Conservation (phyloP, 2,888 invertebrate genomes). For the Pterostichus madidus region DNA sequence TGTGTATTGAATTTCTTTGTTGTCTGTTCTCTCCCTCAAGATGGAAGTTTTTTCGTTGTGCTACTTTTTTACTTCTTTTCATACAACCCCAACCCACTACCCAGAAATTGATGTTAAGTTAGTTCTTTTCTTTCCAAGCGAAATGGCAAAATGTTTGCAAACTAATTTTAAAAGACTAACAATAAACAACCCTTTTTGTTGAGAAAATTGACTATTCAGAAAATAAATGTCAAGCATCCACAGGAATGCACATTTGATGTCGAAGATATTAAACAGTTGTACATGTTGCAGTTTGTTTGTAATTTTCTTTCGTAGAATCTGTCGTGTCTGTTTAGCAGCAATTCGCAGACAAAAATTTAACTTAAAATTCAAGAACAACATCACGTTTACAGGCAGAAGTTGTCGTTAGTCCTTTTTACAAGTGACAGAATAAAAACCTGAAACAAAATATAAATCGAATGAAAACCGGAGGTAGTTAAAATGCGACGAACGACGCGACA, state of each 20-base stretch:
- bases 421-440: slow-evolving; percentile 59
- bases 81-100: not conserved
- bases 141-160: slow-evolving; percentile 33
- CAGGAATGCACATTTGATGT: slow-evolving; percentile 9
- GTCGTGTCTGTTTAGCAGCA: slow-evolving; percentile 48
- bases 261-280: not conserved
- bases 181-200: slow-evolving; percentile 2
- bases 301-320: slow-evolving; percentile 22
- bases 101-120: slow-evolving; percentile 17
- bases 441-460: slow-evolving; percentile 62
- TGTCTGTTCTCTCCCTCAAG: slow-evolving; percentile 45
- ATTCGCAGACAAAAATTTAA: slow-evolving; percentile 45
- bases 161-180: slow-evolving; percentile 23
- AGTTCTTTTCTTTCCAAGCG: not conserved
- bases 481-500: slow-evolving; percentile 60
- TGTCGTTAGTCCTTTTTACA: slow-evolving; percentile 42
- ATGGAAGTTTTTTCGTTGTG: slow-evolving; percentile 2
- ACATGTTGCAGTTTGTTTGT: slow-evolving; percentile 27
- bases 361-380: slow-evolving; percentile 50
- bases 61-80: slow-evolving; percentile 16
- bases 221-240: no score
- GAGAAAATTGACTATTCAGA: not conserved
- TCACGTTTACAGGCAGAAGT: slow-evolving; percentile 50
- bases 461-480: slow-evolving; percentile 58
- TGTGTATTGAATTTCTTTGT: slow-evolving; percentile 57